phyloP scores from a whole-genome alignment of 2,113 vertebrate species.

The Theropithecus gelada region DNA sequence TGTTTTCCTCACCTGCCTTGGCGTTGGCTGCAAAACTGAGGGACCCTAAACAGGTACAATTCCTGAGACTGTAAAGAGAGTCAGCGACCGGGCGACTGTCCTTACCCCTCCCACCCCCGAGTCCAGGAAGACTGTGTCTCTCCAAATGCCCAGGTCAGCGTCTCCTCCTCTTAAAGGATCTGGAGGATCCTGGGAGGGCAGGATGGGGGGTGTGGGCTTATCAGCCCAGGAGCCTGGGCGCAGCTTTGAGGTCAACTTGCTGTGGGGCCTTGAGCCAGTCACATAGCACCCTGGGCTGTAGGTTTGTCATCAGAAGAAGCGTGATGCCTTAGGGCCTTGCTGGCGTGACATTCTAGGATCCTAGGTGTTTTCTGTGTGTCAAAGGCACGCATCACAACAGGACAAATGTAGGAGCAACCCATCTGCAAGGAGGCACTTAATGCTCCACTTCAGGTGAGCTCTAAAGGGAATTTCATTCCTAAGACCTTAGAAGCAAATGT shows the following conservation, averaged over 20 bases:
- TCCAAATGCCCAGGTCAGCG: not conserved
- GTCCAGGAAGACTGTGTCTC: fast-evolving
- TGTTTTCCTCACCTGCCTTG: not conserved
- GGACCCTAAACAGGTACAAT: not conserved
- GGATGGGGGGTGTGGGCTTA: fast-evolving
- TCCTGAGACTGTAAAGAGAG: not conserved
- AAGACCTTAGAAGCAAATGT: fast-evolving
- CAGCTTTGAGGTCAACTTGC: not conserved
- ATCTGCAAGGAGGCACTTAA: fast-evolving
- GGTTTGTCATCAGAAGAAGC: not conserved
- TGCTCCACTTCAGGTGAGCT: not conserved
- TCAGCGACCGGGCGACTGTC: fast-evolving
- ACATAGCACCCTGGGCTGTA: not conserved
- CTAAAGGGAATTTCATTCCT: not conserved
- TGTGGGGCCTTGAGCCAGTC: not conserved
- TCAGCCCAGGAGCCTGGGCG: fast-evolving
- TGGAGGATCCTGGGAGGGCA: not conserved
- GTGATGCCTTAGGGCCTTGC: not conserved
- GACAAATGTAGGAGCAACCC: fast-evolving
- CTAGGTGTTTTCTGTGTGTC: fast-evolving
- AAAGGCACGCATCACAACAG: fast-evolving
- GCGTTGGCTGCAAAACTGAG: not conserved
- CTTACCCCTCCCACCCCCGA: fast-evolving
- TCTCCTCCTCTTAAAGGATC: not conserved
- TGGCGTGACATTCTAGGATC: fast-evolving